These are phyloP conservation scores for Ctenosaura bakeri DNA, from an alignment of 2,797 vertebrate species.

Conservation along the genomic window DNA sequence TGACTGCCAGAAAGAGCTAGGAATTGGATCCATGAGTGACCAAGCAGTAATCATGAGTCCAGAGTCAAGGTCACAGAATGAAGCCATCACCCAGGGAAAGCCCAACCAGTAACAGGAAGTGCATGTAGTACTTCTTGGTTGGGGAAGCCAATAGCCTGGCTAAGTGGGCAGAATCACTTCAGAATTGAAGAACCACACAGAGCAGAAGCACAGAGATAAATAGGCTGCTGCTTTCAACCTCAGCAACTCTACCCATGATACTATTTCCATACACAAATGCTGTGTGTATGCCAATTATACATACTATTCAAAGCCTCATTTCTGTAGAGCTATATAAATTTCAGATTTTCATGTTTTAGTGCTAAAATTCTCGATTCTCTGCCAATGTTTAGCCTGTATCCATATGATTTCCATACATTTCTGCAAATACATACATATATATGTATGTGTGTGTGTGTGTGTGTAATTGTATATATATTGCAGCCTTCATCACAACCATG, in stretches of 20 bases:
- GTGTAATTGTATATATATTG: no score
- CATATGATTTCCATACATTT: rapidly evolving
- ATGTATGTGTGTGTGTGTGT: no score
- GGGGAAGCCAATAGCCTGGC: neutral
- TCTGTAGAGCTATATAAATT: neutral
- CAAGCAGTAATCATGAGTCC: neutral
- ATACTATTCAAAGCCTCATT: neutral
- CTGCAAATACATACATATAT: neutral
- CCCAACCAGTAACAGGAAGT: neutral
- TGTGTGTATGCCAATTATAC: neutral
- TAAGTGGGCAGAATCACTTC: neutral
- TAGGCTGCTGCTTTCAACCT: neutral
- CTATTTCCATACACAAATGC: neutral
- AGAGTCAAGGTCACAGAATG: neutral
- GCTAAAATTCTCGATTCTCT: neutral
- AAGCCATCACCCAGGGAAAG: neutral
- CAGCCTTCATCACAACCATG: neutral
- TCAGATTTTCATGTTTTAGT: neutral
- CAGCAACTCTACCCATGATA: neutral
- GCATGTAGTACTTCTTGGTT: neutral
- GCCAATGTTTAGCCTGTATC: neutral
- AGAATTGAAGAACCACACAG: neutral
- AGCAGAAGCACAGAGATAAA: neutral
- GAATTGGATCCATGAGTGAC: neutral
- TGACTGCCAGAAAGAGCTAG: neutral